phyloP scores from a whole-genome alignment of 2,113 vertebrate genomes.

The Pholis gunnellus region DNA sequence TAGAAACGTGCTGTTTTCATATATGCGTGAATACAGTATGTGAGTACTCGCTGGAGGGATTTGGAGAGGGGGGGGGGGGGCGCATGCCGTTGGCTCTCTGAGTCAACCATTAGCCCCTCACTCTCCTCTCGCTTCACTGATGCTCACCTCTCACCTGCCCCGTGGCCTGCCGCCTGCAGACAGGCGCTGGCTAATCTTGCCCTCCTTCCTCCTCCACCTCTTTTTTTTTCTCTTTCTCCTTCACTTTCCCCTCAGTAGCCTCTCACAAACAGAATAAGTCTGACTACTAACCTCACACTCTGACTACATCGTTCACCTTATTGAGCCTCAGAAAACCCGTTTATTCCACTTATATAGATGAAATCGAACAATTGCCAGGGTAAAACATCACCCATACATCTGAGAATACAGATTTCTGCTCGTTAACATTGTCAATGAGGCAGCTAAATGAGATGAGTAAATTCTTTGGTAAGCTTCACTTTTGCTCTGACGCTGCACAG shows the following conservation, averaged over 20 bases:
- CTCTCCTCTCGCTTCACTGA: slow-evolving; percentile 68
- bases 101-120: slow-evolving; percentile 77
- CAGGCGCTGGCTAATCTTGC: slow-evolving; percentile 59
- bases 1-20: slow-evolving; percentile 8
- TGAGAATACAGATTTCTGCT: slow-evolving; percentile 11
- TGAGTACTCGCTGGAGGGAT: slow-evolving; percentile 45
- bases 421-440: slow-evolving; percentile 1
- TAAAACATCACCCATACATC: not conserved
- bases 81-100: slow-evolving; percentile 73
- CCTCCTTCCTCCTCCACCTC: slow-evolving; percentile 4
- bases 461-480: not conserved
- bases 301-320: slow-evolving; percentile 37
- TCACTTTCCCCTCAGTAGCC: slow-evolving; percentile 27
- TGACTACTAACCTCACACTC: slow-evolving; percentile 37
- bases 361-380: slow-evolving; percentile 18
- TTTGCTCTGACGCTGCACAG: slow-evolving; percentile 9
- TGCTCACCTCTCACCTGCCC: slow-evolving; percentile 81
- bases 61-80: slow-evolving; percentile 17
- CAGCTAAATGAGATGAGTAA: not conserved
- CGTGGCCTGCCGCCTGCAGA: slow-evolving; percentile 70
- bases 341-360: not conserved
- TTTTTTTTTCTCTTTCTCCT: slow-evolving; percentile 12
- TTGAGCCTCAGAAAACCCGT: slow-evolving; percentile 20
- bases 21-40: slow-evolving; percentile 47
- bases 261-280: slow-evolving; percentile 50